phyloP scores from a whole-genome alignment of 64 coral and sea anemone genomes.

The Acropora yongei region DNA sequence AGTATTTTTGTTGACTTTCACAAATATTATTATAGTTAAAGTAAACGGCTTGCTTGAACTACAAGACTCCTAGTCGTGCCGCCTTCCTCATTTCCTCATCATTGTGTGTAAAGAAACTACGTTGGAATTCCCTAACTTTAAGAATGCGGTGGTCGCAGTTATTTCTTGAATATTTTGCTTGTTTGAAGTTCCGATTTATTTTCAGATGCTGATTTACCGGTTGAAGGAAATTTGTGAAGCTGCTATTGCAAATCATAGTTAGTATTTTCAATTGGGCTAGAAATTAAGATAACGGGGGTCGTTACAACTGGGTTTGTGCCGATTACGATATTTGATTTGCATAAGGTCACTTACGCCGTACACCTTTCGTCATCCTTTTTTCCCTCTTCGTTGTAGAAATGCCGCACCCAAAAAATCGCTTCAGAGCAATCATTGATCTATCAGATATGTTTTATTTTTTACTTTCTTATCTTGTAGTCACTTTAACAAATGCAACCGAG shows the following conservation, averaged over 20 bases:
- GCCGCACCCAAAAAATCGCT: no score
- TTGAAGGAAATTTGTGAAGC: conserved; percentile 88
- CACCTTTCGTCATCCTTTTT: no score
- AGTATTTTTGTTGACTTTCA: no score
- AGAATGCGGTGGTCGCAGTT: background rate
- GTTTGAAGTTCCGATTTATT: background rate
- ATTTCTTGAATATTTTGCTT: background rate
- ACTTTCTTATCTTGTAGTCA: conserved; percentile 49
- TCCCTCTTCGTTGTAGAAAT: no score
- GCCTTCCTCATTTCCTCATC: no score
- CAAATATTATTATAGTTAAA: background rate
- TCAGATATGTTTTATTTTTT: background rate
- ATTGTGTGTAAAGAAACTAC: no score
- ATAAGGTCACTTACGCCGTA: no score
- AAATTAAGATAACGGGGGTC: no score
- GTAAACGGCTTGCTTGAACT: background rate
- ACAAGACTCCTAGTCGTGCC: background rate
- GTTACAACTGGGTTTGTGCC: no score
- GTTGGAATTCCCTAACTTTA: no score
- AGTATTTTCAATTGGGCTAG: background rate
- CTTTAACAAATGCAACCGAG: conserved; percentile 79
- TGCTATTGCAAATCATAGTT: conserved; percentile 78
- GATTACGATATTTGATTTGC: no score
- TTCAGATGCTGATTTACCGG: conserved; percentile 82
- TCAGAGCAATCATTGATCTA: no score